A percentile compares a stretch with the other conserved stretches of the same genome.
phyloP scores from a whole-genome alignment of 2,888 invertebrate species.

The Xestia sexstrigata region DNA sequence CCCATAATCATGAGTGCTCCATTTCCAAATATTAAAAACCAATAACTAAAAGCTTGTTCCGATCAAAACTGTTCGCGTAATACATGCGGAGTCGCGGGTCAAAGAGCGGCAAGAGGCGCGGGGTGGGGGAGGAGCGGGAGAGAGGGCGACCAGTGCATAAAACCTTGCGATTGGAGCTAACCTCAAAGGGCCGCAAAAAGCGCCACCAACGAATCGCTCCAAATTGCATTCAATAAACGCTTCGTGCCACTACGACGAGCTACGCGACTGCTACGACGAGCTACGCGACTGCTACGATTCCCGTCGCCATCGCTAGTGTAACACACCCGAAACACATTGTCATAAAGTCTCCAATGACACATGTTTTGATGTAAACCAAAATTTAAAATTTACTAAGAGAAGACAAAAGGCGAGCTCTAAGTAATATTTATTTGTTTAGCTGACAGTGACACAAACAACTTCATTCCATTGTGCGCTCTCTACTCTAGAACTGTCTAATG shows the following conservation, averaged over 20 bases:
- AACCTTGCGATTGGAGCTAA: conserved; percentile 48
- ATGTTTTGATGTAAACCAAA: neutral
- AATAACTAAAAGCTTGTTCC: conserved; percentile 4
- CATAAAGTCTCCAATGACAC: neutral
- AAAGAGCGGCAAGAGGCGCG: conserved; percentile 2
- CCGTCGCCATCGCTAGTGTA: too few relatives aligned
- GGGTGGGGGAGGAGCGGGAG: neutral
- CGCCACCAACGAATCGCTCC: conserved; percentile 25
- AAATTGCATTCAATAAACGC: conserved; percentile 59
- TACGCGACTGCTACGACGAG: conserved; percentile 39
- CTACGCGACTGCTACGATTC: conserved; percentile 38
- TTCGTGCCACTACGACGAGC: conserved; percentile 33
- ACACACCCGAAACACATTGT: neutral
- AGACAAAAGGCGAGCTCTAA: neutral
- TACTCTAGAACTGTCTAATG: neutral
- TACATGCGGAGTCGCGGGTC: neutral
- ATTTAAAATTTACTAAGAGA: neutral
- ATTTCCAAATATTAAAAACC: conserved; percentile 19
- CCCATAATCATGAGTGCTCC: conserved; percentile 19
- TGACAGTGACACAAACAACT: neutral
- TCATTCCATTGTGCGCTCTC: neutral
- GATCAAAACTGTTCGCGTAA: conserved; percentile 10
- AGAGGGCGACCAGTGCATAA: conserved; percentile 19
- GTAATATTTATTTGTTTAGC: too few relatives aligned
- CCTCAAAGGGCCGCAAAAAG: conserved; percentile 63